Conservation (phyloP, 35 echinoderm and acorn worm species). For the Chiridota heheva region DNA sequence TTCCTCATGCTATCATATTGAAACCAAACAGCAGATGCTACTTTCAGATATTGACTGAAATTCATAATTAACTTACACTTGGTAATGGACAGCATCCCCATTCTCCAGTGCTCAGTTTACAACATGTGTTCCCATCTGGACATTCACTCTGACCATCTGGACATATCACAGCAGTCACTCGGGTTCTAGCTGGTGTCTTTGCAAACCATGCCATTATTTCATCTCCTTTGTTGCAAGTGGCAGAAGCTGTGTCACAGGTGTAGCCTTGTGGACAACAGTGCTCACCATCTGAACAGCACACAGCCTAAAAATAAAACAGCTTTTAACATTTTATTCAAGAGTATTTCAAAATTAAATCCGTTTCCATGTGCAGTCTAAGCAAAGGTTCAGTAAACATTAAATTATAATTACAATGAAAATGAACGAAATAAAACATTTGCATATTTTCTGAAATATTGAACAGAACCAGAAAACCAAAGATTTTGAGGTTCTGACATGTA, state of each 20-base stretch:
- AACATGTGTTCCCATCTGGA: constrained; percentile 66
- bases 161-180: constrained; percentile 16
- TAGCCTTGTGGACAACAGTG: constrained; percentile 80
- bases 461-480: no score
- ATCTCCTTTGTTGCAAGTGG: constrained; percentile 60
- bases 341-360: neutral
- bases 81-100: constrained; percentile 63
- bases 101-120: constrained; percentile 38
- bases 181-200: constrained; percentile 18
- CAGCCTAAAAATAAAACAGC: constrained; percentile 59
- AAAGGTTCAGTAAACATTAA: no score
- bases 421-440: no score
- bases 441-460: no score
- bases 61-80: neutral
- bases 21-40: no score
- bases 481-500: no score
- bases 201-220: constrained; percentile 37
- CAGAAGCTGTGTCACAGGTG: constrained; percentile 52
- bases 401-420: no score
- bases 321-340: neutral
- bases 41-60: no score
- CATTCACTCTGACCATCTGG: constrained; percentile 55
- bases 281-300: constrained; percentile 59
- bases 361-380: no score
- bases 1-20: no score